These are phyloP conservation scores for Chelmon rostratus DNA, from an alignment of 2,797 vertebrate genomes.

Conservation along the genomic window DNA sequence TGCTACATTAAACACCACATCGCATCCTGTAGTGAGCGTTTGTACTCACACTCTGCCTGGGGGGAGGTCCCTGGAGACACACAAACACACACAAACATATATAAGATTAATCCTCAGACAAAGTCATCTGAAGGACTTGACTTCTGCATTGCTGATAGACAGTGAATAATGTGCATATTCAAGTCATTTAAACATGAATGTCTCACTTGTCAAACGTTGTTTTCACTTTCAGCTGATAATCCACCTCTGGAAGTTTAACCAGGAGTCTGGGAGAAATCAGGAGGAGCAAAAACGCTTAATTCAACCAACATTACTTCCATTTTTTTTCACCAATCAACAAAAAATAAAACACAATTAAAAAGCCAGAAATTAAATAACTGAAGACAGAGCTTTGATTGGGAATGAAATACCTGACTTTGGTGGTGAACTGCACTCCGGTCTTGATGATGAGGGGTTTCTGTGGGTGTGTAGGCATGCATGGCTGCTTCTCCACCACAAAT, in stretches of 20 bases:
- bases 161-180: neutral
- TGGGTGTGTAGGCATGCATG: slow-evolving; percentile 97
- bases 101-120: neutral
- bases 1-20: slow-evolving; percentile 35
- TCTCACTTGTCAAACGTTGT: slow-evolving; percentile 96
- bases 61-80: slow-evolving; percentile 83
- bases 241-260: slow-evolving; percentile 96
- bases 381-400: neutral
- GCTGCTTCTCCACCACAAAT: slow-evolving; percentile 97
- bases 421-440: slow-evolving; percentile 96
- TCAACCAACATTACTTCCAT: neutral
- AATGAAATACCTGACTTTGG: slow-evolving; percentile 93
- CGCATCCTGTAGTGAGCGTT: slow-evolving; percentile 31
- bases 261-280: slow-evolving; percentile 87
- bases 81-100: slow-evolving; percentile 44
- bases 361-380: neutral
- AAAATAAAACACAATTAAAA: too few relatives aligned
- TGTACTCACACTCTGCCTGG: slow-evolving; percentile 88
- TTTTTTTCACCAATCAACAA: neutral
- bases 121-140: neutral
- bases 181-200: neutral
- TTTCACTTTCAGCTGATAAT: slow-evolving; percentile 98
- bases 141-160: neutral
- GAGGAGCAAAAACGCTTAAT: neutral
- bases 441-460: slow-evolving; percentile 97